phyloP scores from a whole-genome alignment of 2,888 invertebrate species.

The Melikaiella ostensackeni region DNA sequence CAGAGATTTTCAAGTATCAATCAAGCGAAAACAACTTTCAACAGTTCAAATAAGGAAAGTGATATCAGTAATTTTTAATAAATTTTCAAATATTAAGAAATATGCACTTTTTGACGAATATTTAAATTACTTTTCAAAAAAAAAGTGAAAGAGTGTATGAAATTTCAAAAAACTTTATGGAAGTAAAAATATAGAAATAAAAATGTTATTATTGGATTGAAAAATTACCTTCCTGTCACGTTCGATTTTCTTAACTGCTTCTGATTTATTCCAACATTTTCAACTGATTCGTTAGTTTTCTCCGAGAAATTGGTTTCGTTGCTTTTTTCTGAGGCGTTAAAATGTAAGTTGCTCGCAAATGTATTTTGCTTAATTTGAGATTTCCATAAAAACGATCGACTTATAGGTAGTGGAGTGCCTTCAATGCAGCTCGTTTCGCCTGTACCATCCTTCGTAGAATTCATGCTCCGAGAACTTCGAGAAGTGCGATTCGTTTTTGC shows the following conservation, averaged over 20 bases:
- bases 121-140: no score
- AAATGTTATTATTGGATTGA: not conserved
- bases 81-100: no score
- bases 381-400: slow-evolving; percentile 60
- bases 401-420: slow-evolving; percentile 64
- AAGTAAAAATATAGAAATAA: not conserved
- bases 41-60: no score
- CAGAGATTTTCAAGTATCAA: no score
- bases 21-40: no score
- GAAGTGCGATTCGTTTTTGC: not conserved
- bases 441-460: not conserved
- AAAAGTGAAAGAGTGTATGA: no score
- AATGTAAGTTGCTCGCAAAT: slow-evolving; percentile 25
- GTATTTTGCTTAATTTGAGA: slow-evolving; percentile 56
- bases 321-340: not conserved
- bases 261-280: not conserved
- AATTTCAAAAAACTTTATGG: no score
- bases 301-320: not conserved
- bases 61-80: no score
- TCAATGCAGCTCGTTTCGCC: slow-evolving; percentile 57
- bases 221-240: not conserved
- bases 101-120: no score
- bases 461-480: not conserved
- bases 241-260: not conserved
- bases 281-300: not conserved